Evolutionary conservation across 1,140 invertebrate genomes (phyloP).

Genomic region (Parasteatoda tepidariorum): DNA sequence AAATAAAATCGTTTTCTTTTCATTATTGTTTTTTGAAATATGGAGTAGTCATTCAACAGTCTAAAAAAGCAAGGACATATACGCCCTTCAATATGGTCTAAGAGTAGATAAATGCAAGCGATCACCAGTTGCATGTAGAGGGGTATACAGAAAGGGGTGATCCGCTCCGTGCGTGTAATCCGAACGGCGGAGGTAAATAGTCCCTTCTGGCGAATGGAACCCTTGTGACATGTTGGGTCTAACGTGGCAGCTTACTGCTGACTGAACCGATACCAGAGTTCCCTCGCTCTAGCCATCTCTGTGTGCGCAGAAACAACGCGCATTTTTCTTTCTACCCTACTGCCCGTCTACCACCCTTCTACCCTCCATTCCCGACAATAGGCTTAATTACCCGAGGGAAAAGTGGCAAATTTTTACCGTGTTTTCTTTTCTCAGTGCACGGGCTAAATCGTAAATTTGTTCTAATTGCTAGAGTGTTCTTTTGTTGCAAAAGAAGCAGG

Average conservation of each 20-base stretch:
- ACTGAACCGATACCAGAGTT: slow-evolving; percentile 1
- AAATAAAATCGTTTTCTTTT: no score
- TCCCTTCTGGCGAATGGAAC: not conserved
- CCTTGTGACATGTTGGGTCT: not conserved
- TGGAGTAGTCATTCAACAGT: no score
- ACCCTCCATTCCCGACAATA: not conserved
- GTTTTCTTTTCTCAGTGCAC: slow-evolving; percentile 7
- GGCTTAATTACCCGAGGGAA: slow-evolving; percentile 36
- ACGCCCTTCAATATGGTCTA: not conserved
- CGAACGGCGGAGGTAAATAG: slow-evolving; percentile 6
- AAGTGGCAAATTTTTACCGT: slow-evolving; percentile 30
- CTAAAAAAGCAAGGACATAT: no score
- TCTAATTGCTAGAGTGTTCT: slow-evolving; percentile 12
- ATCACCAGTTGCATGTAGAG: not conserved
- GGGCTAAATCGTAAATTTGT: slow-evolving; percentile 13
- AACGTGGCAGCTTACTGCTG: not conserved
- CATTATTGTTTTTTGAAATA: no score
- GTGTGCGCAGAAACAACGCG: not conserved
- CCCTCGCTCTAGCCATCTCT: not conserved
- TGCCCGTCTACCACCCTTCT: not conserved
- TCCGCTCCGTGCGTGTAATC: slow-evolving; percentile 7
- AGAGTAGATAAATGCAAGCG: not conserved
- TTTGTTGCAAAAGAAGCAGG: not conserved
- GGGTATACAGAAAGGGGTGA: not conserved
- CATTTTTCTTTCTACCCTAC: not conserved